phyloP scores from a whole-genome alignment of 2,113 vertebrate species.

The Emydura subglobosa region DNA sequence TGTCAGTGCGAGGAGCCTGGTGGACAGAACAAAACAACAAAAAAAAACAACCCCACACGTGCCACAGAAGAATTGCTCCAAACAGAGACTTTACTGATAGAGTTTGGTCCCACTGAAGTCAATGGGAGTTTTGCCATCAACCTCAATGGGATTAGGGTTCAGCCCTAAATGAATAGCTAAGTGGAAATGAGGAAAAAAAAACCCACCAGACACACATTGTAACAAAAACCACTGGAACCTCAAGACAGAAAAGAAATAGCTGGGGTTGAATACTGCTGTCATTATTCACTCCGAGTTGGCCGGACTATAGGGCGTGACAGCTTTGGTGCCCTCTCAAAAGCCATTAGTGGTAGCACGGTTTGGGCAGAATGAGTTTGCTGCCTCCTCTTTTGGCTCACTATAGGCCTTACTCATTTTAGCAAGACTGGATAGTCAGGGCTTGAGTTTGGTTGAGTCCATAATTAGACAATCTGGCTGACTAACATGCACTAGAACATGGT shows the following conservation, averaged over 20 bases:
- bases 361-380: neutral
- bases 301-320: neutral
- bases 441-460: neutral
- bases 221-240: neutral
- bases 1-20: neutral
- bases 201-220: neutral
- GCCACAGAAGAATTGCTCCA: neutral
- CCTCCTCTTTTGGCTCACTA: neutral
- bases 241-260: constrained; percentile 21
- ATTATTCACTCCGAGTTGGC: neutral
- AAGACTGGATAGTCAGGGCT: neutral
- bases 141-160: neutral
- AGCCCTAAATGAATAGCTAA: neutral
- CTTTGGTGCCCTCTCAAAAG: neutral
- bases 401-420: neutral
- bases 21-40: neutral
- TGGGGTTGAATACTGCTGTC: neutral
- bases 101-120: neutral
- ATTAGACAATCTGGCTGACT: neutral
- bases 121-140: neutral
- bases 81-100: neutral
- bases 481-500: neutral
- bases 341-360: neutral
- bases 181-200: neutral
- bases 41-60: too few relatives aligned